Percentiles rank a stretch among this genome's conserved stretches.
phyloP scores from a whole-genome alignment of 1,140 invertebrate genomes.

The Euura saliciscinereae region DNA sequence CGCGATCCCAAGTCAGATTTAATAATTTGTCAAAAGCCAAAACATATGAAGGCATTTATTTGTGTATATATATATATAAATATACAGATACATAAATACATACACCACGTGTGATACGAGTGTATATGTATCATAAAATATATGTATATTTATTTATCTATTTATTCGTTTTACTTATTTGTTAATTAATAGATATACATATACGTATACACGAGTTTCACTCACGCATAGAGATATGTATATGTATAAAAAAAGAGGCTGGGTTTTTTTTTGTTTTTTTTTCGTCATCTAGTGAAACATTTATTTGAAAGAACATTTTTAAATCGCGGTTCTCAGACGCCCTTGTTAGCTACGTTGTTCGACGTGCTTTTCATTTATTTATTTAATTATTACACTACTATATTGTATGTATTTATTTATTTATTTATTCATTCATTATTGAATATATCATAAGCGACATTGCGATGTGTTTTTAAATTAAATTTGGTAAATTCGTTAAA shows the following conservation, averaged over 20 bases:
- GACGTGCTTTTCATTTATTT: background rate
- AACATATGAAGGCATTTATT: conserved; percentile 57
- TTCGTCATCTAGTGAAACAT: background rate
- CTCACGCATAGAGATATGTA: conserved; percentile 1
- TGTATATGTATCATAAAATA: too few relatives aligned
- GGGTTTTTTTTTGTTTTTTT: background rate
- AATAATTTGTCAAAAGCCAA: conserved; percentile 50
- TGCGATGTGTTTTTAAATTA: background rate
- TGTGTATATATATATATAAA: conserved; percentile 23
- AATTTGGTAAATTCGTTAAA: background rate
- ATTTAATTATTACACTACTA: too few relatives aligned
- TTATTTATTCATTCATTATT: too few relatives aligned
- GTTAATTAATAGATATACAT: background rate
- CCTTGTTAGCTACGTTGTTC: background rate
- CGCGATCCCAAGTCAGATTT: conserved; percentile 9
- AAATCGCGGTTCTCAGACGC: background rate
- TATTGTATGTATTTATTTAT: too few relatives aligned
- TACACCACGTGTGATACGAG: background rate
- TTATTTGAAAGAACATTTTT: background rate
- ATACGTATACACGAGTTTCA: background rate
- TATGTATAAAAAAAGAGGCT: background rate
- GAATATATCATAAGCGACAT: background rate
- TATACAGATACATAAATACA: background rate
- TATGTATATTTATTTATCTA: too few relatives aligned
- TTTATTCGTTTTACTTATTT: conserved; percentile 24